Conservation (phyloP, 2,797 vertebrate species). For the Emys orbicularis region DNA sequence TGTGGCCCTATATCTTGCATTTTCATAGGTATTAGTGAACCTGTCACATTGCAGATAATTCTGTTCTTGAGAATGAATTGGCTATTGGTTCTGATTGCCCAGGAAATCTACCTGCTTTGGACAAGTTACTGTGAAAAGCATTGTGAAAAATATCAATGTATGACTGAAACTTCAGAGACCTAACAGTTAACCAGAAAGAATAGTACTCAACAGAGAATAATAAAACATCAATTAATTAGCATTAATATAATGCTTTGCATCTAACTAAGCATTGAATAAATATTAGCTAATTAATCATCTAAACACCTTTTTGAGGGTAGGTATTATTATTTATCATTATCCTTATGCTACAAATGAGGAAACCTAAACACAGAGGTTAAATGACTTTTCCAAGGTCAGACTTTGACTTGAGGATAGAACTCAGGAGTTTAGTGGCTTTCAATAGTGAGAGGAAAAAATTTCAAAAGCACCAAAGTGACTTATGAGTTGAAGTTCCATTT, state of each 20-base stretch:
- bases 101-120: not conserved
- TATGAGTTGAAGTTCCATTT: not conserved
- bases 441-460: not conserved
- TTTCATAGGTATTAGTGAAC: not conserved
- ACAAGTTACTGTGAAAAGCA: not conserved
- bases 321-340: conserved; percentile 43
- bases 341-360: conserved; percentile 13
- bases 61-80: not conserved
- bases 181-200: not conserved
- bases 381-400: conserved; percentile 29
- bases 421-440: not conserved
- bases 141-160: not conserved
- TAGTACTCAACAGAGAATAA: not conserved
- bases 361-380: not conserved
- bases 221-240: conserved; percentile 2
- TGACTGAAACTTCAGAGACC: not conserved
- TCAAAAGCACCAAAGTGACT: not conserved
- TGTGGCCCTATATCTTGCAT: not conserved
- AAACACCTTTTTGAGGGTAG: conserved; percentile 10
- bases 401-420: not conserved
- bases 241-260: not conserved
- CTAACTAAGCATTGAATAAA: not conserved
- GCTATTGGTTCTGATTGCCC: not conserved
- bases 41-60: not conserved
- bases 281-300: conserved; percentile 16